phyloP scores from a whole-genome alignment of 1,140 invertebrate species.

The Formica selysi region DNA sequence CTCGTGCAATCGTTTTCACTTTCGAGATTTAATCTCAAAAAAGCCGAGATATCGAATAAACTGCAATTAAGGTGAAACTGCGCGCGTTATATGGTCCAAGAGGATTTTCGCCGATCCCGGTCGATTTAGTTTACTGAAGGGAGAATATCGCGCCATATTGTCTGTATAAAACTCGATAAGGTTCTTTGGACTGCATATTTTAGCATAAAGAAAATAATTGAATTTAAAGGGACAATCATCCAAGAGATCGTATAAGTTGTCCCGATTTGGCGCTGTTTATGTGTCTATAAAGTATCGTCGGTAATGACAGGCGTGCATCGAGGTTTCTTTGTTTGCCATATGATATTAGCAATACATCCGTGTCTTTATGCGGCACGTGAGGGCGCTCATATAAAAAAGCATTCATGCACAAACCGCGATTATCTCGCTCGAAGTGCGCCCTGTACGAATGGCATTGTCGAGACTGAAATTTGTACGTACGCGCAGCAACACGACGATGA shows the following conservation, averaged over 20 bases:
- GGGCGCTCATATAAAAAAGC: constrained; percentile 39
- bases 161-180: background rate
- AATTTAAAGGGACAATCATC: constrained; percentile 6
- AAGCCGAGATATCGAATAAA: background rate
- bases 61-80: background rate
- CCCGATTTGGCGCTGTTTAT: constrained; percentile 1
- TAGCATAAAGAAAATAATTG: constrained; percentile 4
- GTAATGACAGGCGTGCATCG: constrained; percentile 27
- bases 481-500: constrained; percentile 22
- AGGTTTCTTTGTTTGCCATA: constrained; percentile 23
- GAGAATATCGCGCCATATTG: background rate
- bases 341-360: constrained; percentile 39
- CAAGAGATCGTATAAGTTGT: background rate
- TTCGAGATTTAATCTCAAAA: background rate
- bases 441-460: constrained; percentile 50
- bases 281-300: constrained; percentile 21
- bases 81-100: background rate
- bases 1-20: background rate
- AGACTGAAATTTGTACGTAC: constrained; percentile 60
- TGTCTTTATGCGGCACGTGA: constrained; percentile 35
- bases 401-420: constrained; percentile 43
- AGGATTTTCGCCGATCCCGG: background rate
- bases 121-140: background rate
- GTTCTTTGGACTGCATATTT: constrained; percentile 20
- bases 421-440: constrained; percentile 50